A percentile compares a stretch with the other conserved stretches of the same genome.
These are phyloP conservation scores for Cryptocephalus moraei DNA, from an alignment of 2,888 invertebrate genomes.

Conservation along the genomic window DNA sequence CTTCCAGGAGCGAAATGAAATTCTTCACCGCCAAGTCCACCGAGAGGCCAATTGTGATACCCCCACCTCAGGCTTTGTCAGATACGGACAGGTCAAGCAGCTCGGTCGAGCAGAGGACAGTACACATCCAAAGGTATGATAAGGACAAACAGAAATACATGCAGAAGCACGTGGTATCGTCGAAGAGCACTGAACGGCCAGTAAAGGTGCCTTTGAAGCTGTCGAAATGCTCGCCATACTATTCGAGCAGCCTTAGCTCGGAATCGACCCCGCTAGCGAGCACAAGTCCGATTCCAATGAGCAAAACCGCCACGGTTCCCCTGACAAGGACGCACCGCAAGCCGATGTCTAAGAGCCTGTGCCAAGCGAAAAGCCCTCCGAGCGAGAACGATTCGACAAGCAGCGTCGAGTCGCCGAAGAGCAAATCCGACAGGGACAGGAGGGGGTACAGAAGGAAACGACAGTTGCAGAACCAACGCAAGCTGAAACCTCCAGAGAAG, in stretches of 20 bases:
- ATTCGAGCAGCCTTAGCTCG: constrained; percentile 64
- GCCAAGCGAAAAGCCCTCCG: constrained; percentile 58
- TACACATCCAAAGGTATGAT: constrained; percentile 33
- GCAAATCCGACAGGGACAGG: constrained; percentile 41
- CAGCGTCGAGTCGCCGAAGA: constrained; percentile 58
- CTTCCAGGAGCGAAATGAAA: constrained; percentile 21
- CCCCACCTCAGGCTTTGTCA: constrained; percentile 39
- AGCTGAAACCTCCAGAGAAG: constrained; percentile 41
- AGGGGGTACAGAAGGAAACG: constrained; percentile 59
- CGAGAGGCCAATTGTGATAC: constrained; percentile 43
- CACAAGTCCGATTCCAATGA: constrained; percentile 47
- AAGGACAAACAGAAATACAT: constrained; percentile 33
- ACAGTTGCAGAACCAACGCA: constrained; percentile 46
- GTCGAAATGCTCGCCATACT: constrained; percentile 63
- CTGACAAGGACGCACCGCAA: constrained; percentile 33
- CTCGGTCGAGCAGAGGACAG: constrained; percentile 39
- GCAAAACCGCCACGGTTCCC: constrained; percentile 45
- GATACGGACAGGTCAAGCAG: constrained; percentile 42
- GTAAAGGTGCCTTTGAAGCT: constrained; percentile 43
- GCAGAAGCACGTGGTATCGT: constrained; percentile 23
- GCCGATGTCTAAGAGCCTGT: constrained; percentile 48
- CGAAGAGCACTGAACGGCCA: constrained; percentile 34
- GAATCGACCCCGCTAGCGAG: constrained; percentile 62
- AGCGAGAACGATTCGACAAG: constrained; percentile 69
- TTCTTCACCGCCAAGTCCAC: constrained; percentile 42